These are phyloP conservation scores for Meganola albula DNA, from an alignment of 2,888 invertebrate genomes.

Conservation along the genomic window DNA sequence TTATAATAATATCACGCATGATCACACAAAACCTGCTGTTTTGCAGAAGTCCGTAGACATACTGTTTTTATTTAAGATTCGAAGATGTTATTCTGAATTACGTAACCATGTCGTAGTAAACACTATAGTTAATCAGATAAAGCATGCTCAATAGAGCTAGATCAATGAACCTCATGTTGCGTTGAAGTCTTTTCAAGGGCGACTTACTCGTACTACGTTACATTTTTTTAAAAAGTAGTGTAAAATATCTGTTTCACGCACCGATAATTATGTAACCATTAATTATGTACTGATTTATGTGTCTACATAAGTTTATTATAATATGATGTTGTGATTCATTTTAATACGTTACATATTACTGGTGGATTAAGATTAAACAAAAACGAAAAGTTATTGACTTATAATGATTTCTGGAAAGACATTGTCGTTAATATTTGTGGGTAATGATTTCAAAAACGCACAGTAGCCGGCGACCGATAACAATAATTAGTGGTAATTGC, in stretches of 20 bases:
- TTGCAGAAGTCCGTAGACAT: too few species aligned
- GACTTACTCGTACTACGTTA: slow-evolving; percentile 54
- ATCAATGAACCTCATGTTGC: slow-evolving; percentile 61
- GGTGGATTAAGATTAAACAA: slow-evolving; percentile 20
- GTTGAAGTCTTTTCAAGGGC: slow-evolving; percentile 75
- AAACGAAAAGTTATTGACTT: slow-evolving; percentile 18
- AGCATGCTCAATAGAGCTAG: slow-evolving; percentile 41
- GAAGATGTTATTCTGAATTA: slow-evolving; percentile 18
- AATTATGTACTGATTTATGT: too few species aligned
- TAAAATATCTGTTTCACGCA: too few species aligned
- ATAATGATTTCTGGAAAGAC: slow-evolving; percentile 21
- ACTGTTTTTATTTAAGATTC: too few species aligned
- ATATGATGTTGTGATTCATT: too few species aligned
- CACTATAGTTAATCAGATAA: slow-evolving; percentile 36
- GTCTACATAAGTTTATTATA: too few species aligned
- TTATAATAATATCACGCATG: too few species aligned
- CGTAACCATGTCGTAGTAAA: slow-evolving; percentile 23
- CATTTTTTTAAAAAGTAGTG: too few species aligned
- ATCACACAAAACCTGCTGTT: too few species aligned
- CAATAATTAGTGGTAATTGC: slow-evolving; percentile 50
- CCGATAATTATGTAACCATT: too few species aligned
- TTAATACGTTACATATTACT: too few species aligned
- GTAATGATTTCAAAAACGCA: slow-evolving; percentile 44
- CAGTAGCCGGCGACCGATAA: slow-evolving; percentile 41
- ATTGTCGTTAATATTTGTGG: slow-evolving; percentile 29